Evolutionary conservation across 2,888 invertebrate species (phyloP).

Genomic region (Tromatobia lineatoria): DNA sequence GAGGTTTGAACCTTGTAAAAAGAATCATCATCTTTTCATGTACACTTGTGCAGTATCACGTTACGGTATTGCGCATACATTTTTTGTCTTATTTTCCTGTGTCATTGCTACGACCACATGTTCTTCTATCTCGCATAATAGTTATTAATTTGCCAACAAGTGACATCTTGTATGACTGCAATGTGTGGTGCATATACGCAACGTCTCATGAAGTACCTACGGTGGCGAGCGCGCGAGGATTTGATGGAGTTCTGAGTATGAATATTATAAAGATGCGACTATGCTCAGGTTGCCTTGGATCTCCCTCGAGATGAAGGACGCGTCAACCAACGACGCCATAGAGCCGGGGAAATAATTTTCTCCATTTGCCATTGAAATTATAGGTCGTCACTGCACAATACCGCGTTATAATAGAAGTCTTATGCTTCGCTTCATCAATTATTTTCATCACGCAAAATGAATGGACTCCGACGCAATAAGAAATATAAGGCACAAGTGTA

Average conservation of each 20-base stretch:
- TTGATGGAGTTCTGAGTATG: constrained; percentile 30
- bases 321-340: constrained; percentile 28
- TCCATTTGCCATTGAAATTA: constrained; percentile 22
- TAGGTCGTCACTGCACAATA: constrained; percentile 5
- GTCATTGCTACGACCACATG: constrained; percentile 24
- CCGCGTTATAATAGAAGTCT: constrained; percentile 17
- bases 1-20: no score
- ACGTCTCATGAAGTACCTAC: background rate
- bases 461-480: background rate
- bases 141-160: constrained; percentile 63
- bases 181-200: constrained; percentile 44
- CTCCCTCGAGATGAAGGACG: constrained; percentile 42
- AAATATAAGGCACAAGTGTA: background rate
- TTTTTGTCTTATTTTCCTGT: constrained; percentile 64
- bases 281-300: constrained; percentile 1
- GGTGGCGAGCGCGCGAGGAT: constrained; percentile 26
- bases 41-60: constrained; percentile 33
- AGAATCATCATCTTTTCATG: no score
- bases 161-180: constrained; percentile 57
- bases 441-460: background rate
- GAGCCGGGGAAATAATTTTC: constrained; percentile 8
- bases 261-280: constrained; percentile 40
- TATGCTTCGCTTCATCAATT: constrained; percentile 15
- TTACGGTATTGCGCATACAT: constrained; percentile 65
- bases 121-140: constrained; percentile 32